Percentiles rank a stretch among this genome's conserved stretches.
These are phyloP conservation scores for Theonella swinhoei DNA, from an alignment of 37 sponge, comb jelly and placozoan genomes.

Conservation along the genomic window DNA sequence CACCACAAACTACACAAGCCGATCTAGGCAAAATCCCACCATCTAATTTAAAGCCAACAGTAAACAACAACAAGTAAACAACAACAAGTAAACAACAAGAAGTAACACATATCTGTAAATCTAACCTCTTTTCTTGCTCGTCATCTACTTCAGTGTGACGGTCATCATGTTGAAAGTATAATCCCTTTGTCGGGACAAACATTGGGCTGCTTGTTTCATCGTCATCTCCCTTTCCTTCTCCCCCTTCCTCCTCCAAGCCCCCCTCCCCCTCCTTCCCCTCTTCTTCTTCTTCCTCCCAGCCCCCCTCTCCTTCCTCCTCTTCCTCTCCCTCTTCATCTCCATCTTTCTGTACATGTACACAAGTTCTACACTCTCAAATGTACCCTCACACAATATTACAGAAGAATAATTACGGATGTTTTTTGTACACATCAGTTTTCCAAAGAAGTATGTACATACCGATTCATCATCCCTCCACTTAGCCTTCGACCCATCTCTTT, in stretches of 20 bases:
- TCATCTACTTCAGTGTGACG: constrained; percentile 32
- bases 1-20: too few species aligned
- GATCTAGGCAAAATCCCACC: too few species aligned
- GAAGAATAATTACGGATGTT: too few species aligned
- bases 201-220: constrained; percentile 44
- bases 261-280: background rate
- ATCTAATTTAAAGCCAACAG: too few species aligned
- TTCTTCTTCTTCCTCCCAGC: background rate
- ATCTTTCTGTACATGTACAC: background rate
- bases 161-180: constrained; percentile 74
- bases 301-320: constrained; percentile 4
- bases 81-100: too few species aligned
- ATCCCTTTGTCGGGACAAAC: constrained; percentile 61
- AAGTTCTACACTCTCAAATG: background rate
- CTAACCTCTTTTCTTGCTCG: constrained; percentile 19
- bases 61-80: too few species aligned
- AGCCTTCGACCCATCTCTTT: too few species aligned
- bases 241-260: background rate
- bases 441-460: too few species aligned
- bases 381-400: too few species aligned
- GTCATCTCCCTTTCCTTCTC: background rate
- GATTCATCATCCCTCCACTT: too few species aligned
- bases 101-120: background rate
- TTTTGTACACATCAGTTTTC: too few species aligned
- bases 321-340: background rate